Percentiles rank a stretch among this genome's conserved stretches.
Evolutionary conservation across 2,113 vertebrate species (phyloP).

Genomic region (Brachionichthys hirsutus): DNA sequence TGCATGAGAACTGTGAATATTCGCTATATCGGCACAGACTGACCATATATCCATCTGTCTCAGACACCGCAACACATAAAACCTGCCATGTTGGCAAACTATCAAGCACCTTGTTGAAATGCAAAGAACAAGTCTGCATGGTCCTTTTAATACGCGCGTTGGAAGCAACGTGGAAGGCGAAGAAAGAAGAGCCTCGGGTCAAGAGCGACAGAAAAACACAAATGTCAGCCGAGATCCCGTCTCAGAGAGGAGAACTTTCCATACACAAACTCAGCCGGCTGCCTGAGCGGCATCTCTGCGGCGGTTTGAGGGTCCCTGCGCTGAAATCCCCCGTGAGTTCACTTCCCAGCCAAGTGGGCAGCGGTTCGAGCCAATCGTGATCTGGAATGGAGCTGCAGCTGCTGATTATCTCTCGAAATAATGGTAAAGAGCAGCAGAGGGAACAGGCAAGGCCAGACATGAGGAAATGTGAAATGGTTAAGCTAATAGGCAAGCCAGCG

Average conservation of each 20-base stretch:
- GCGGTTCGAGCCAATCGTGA: slow-evolving; percentile 12
- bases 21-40: background rate
- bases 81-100: slow-evolving; percentile 28
- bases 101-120: slow-evolving; percentile 27
- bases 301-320: slow-evolving; percentile 19
- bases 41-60: slow-evolving; percentile 5
- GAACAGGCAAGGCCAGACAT: slow-evolving; percentile 6
- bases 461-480: slow-evolving; percentile 30
- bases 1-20: background rate
- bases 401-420: slow-evolving; percentile 33
- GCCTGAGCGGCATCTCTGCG: slow-evolving; percentile 28
- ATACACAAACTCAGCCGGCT: slow-evolving; percentile 52
- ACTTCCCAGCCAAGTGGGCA: slow-evolving; percentile 10
- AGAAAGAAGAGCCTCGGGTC: slow-evolving; percentile 21
- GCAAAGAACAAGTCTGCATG: slow-evolving; percentile 18
- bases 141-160: slow-evolving; percentile 6
- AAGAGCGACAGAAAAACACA: slow-evolving; percentile 38
- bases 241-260: slow-evolving; percentile 49
- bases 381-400: slow-evolving; percentile 27
- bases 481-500: slow-evolving; percentile 19
- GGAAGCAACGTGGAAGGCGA: slow-evolving; percentile 27
- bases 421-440: background rate
- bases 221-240: slow-evolving; percentile 61
- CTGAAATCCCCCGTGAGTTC: slow-evolving; percentile 32
- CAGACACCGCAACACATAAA: slow-evolving; percentile 11